phyloP scores from a whole-genome alignment of 2,888 invertebrate genomes.

The Ophion ventricosus region DNA sequence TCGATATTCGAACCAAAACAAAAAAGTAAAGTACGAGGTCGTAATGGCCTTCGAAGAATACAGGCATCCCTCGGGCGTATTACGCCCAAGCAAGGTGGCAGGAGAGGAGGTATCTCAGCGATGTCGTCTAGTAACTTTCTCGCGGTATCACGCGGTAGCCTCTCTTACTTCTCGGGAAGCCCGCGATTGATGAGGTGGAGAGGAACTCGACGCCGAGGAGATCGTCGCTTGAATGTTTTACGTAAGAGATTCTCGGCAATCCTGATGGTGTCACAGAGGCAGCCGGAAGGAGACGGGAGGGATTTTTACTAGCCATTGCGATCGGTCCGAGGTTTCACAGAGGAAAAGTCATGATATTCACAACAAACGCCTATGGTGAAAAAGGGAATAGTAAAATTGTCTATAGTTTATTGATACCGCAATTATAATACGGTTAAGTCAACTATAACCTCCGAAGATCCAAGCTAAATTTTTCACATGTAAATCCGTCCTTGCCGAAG shows the following conservation, averaged over 20 bases:
- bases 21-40: constrained; percentile 1
- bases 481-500: no score
- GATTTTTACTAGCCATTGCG: background rate
- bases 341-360: no score
- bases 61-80: background rate
- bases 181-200: constrained; percentile 54
- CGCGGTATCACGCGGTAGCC: constrained; percentile 58
- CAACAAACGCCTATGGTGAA: no score
- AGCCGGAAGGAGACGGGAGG: background rate
- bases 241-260: constrained; percentile 61
- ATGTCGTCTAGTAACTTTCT: constrained; percentile 68
- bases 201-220: constrained; percentile 16
- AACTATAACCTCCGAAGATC: no score
- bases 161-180: constrained; percentile 44
- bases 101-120: constrained; percentile 25
- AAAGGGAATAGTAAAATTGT: no score
- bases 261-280: constrained; percentile 22
- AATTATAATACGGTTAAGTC: no score
- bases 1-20: background rate
- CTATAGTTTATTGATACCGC: no score
- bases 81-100: background rate
- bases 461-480: no score
- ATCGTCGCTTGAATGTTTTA: constrained; percentile 54
- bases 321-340: constrained; percentile 38
- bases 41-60: background rate